Percentiles rank a stretch among this genome's conserved stretches.
Conservation (phyloP, 2,113 vertebrate genomes). For the Charina bottae region DNA sequence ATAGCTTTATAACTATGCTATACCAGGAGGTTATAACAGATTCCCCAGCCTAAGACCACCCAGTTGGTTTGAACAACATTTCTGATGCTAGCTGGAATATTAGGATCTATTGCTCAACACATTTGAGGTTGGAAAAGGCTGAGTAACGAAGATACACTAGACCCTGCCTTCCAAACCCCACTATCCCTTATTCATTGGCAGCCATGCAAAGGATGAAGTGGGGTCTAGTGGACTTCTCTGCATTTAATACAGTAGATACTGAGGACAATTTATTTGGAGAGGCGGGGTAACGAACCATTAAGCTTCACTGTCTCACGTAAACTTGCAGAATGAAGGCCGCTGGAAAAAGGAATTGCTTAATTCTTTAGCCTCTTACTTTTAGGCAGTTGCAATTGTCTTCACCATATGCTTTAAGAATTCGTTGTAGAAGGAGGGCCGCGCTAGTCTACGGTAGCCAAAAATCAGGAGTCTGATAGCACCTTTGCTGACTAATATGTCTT, state of each 20-base stretch:
- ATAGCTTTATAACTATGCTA: neutral
- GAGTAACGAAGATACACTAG: too few species aligned
- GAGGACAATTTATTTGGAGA: neutral
- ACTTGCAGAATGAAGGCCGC: neutral
- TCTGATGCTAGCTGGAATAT: too few species aligned
- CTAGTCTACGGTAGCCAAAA: too few species aligned
- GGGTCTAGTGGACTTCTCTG: neutral
- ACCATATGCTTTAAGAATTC: neutral
- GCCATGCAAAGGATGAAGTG: neutral
- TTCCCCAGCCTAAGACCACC: too few species aligned
- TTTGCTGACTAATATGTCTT: too few species aligned
- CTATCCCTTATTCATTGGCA: neutral
- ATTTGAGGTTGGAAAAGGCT: too few species aligned
- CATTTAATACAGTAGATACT: neutral
- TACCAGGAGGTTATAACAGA: neutral
- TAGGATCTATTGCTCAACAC: too few species aligned
- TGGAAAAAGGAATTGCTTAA: neutral
- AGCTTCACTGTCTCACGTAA: neutral
- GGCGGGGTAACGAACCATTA: neutral
- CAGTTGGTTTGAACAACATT: too few species aligned
- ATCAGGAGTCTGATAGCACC: too few species aligned
- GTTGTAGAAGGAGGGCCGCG: too few species aligned
- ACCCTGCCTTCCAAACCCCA: neutral
- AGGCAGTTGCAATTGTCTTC: neutral
- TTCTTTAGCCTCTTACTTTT: neutral